Conservation (phyloP, 2,797 vertebrate genomes). For the Avahi laniger region DNA sequence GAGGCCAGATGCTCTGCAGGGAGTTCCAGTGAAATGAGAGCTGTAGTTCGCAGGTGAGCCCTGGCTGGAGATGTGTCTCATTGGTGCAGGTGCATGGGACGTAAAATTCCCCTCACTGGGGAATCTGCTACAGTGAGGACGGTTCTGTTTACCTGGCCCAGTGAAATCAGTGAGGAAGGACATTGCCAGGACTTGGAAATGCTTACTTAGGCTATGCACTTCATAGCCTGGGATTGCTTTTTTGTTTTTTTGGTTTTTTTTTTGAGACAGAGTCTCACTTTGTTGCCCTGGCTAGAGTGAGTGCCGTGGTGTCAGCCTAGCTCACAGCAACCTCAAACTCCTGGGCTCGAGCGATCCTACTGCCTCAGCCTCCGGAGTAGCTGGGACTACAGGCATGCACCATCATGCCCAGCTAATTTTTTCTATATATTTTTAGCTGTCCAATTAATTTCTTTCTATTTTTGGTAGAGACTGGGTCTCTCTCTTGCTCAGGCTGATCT, state of each 20-base stretch:
- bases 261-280: too few species aligned
- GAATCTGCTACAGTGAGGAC: not conserved
- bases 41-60: not conserved
- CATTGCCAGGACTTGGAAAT: not conserved
- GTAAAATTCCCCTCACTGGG: not conserved
- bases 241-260: not conserved
- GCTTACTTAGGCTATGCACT: not conserved
- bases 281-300: too few species aligned
- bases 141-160: not conserved
- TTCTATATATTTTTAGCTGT: too few species aligned
- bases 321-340: too few species aligned
- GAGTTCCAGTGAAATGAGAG: not conserved
- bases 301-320: too few species aligned
- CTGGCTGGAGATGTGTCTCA: not conserved
- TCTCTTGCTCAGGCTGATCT: too few species aligned
- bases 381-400: too few species aligned
- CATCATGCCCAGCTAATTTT: too few species aligned
- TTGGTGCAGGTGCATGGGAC: not conserved
- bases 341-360: too few species aligned
- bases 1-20: constrained; percentile 12
- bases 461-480: too few species aligned
- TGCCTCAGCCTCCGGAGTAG: too few species aligned
- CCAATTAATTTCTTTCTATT: too few species aligned
- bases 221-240: not conserved
- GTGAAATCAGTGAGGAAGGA: not conserved